Percentiles rank a stretch among this genome's conserved stretches.
Conservation (phyloP, 2,113 vertebrate genomes). For the Sprattus sprattus region DNA sequence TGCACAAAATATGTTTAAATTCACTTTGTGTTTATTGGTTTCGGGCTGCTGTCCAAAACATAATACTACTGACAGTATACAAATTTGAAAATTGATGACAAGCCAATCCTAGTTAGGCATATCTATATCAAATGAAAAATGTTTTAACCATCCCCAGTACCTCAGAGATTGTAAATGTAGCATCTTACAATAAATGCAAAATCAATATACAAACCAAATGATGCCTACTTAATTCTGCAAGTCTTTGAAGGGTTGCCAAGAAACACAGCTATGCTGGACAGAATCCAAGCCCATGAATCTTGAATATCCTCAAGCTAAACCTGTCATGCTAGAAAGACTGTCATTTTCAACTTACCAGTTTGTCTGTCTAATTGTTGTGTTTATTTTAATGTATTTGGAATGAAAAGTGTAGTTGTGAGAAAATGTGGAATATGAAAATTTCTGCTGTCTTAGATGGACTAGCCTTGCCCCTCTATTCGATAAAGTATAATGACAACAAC, state of each 20-base stretch:
- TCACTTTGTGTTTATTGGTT: not conserved
- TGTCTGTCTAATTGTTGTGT: not conserved
- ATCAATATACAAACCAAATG: not conserved
- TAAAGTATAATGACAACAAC: too few species aligned
- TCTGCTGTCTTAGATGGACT: not conserved
- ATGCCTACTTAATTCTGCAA: not conserved
- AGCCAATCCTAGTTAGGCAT: not conserved
- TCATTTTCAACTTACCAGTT: not conserved
- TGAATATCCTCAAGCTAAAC: conserved; percentile 1
- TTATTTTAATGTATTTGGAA: not conserved
- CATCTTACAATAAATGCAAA: not conserved
- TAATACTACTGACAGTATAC: not conserved
- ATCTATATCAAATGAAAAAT: not conserved
- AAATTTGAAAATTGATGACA: not conserved
- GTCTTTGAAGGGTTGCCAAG: not conserved
- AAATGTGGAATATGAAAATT: not conserved
- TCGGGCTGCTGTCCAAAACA: not conserved
- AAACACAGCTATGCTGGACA: conserved; percentile 25
- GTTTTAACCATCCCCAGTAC: not conserved
- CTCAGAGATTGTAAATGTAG: not conserved
- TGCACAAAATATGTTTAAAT: not conserved
- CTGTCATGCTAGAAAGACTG: not conserved
- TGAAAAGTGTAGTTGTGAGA: not conserved
- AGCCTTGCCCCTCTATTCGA: not conserved
- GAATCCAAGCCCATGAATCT: conserved; percentile 35